Evolutionary conservation across 1,140 invertebrate genomes (phyloP).

Genomic region (Colletes gigas): DNA sequence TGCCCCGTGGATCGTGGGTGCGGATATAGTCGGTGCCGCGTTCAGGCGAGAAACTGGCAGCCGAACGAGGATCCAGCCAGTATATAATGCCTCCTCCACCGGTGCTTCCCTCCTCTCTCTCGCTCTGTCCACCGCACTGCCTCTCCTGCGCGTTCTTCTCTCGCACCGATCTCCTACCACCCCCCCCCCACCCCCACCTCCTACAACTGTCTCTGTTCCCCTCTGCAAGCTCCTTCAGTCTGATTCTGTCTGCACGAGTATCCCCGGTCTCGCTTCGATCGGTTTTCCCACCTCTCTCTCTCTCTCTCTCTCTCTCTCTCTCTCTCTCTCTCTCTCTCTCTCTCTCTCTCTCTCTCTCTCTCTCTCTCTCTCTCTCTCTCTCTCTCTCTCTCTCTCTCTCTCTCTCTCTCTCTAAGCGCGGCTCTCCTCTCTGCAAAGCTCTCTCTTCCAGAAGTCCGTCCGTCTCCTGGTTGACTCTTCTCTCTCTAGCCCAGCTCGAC

Average conservation of each 20-base stretch:
- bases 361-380: conserved; percentile 6
- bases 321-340: not conserved
- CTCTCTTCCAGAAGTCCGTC: too few species aligned
- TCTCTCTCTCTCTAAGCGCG: not conserved
- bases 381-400: not conserved
- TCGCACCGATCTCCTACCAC: not conserved
- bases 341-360: not conserved
- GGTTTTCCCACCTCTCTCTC: conserved; percentile 13
- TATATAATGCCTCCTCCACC: conserved; percentile 67
- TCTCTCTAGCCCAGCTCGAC: conserved; percentile 10
- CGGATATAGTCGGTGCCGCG: conserved; percentile 30
- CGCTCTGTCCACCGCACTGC: conserved; percentile 29
- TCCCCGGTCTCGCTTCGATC: not conserved
- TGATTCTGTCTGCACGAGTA: conserved; percentile 2
- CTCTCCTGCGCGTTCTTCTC: conserved; percentile 40
- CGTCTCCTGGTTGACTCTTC: not conserved
- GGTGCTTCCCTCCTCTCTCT: conserved; percentile 51
- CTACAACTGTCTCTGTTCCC: conserved; percentile 16
- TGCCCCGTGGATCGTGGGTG: too few species aligned
- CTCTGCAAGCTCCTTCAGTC: conserved; percentile 32
- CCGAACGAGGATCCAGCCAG: conserved; percentile 63
- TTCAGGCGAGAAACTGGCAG: conserved; percentile 70
- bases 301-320: not conserved
- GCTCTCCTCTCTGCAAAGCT: too few species aligned
- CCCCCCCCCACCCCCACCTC: not conserved